phyloP scores from a whole-genome alignment of 2,888 invertebrate species.

The Mesorhabditis belari region DNA sequence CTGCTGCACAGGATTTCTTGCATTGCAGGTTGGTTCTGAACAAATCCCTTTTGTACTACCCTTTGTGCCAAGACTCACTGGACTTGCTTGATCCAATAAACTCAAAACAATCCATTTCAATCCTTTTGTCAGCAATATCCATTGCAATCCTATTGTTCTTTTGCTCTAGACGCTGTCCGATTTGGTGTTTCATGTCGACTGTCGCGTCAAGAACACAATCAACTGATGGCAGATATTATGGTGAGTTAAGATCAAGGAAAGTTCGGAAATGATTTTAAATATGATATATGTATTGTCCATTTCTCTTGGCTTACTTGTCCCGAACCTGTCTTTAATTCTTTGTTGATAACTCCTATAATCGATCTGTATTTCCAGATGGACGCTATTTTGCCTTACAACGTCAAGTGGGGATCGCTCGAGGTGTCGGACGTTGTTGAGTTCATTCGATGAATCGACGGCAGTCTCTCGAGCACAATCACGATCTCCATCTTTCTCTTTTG shows the following conservation, averaged over 20 bases:
- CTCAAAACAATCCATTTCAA: too few relatives aligned
- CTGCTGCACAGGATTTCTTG: constrained; percentile 39
- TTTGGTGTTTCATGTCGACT: neutral
- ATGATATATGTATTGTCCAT: too few relatives aligned
- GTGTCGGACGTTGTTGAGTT: neutral
- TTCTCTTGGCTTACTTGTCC: too few relatives aligned
- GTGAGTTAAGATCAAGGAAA: too few relatives aligned
- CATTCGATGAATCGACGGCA: neutral
- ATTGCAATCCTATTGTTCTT: too few relatives aligned
- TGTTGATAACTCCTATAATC: neutral
- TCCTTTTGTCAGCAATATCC: too few relatives aligned
- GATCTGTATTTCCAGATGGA: neutral
- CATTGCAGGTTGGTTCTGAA: constrained; percentile 15
- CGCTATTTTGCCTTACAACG: neutral
- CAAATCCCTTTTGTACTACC: neutral
- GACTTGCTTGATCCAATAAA: too few relatives aligned
- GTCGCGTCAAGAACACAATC: neutral
- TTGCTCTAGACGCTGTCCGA: neutral
- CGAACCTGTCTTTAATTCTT: neutral
- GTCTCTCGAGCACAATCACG: neutral
- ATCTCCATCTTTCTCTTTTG: neutral
- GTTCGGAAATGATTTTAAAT: too few relatives aligned
- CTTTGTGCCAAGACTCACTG: too few relatives aligned
- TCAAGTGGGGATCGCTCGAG: neutral
- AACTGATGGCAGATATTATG: neutral